Evolutionary conservation across 2,888 invertebrate species (phyloP), one percentile per base, ranked within the genome.

Genomic region (Unio pictorum): DNA sequence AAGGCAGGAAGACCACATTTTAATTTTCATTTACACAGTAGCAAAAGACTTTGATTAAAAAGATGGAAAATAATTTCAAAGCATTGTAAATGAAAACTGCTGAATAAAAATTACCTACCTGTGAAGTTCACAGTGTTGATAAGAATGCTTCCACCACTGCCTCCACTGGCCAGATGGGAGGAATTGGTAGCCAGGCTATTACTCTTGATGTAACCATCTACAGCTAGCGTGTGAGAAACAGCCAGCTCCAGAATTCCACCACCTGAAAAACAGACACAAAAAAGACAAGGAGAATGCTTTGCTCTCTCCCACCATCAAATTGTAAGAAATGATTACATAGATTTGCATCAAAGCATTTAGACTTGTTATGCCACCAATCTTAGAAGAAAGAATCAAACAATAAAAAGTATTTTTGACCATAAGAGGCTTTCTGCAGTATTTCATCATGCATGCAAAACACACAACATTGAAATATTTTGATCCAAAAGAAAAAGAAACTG

Each of bases 81-180:
- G 11, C 15, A n/a, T 20, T 11, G n/a, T 55, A 64, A n/a, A 28
- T 61, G 11, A 23, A 23, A 61, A 26, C 55, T 11, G 45, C 8
- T 15, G n/a, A 18, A n/a, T 56, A 23, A 18, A 45, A 28, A 18
- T 34, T 0, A 55, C 64, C 34, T 72, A 79, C 85, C 85, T 26
- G 83, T 82, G 62, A 83, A 83, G 70, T 80, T 80, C 57, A 73
- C 73, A 7, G 81, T 81, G 20, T 73, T 62, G 28, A 84, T 78
- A 60, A 69, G 69, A 62, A 85, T 79, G 66, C 82, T 82, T 26
- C 85, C 85, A 3, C 84, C 85, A 74, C 84, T 83, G 5, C 84
- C 85, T 20, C 83, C 85, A 65, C 84, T 79, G 54, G 68, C 81
- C 15, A 61, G 55, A 23, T 45, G 58, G 5, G 69, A 67, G 57